Evolutionary conservation across 2,797 vertebrate species (phyloP).

Genomic region (Cynopterus sphinx): DNA sequence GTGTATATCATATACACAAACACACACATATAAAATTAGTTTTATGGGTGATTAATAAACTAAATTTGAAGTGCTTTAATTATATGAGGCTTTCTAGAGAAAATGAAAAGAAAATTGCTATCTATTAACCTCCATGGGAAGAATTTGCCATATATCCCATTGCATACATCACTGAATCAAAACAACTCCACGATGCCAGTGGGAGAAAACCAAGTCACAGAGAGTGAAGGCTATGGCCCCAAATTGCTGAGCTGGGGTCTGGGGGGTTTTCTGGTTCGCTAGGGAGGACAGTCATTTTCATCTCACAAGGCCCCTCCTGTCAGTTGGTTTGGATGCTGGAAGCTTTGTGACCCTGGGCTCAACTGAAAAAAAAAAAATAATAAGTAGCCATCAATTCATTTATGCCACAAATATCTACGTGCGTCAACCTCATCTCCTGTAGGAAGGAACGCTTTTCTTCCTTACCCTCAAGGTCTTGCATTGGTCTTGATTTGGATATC

Average conservation of each 20-base stretch:
- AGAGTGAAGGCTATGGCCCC: background rate
- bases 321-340: background rate
- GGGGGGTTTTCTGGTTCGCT: background rate
- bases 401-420: background rate
- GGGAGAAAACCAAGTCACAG: background rate
- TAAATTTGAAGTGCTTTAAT: conserved; percentile 16
- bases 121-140: conserved; percentile 1
- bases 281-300: background rate
- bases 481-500: background rate
- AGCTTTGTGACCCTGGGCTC: background rate
- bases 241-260: background rate
- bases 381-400: background rate
- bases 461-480: background rate
- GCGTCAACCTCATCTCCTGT: background rate
- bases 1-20: background rate
- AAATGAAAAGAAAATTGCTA: conserved; percentile 49
- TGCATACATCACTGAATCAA: background rate
- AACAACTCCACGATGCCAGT: background rate
- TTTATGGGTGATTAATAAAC: background rate
- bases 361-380: background rate
- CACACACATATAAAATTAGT: background rate
- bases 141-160: background rate
- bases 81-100: conserved; percentile 34
- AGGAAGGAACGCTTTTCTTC: background rate
- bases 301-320: background rate